Percentiles rank a stretch among this genome's conserved stretches.
phyloP scores from a whole-genome alignment of 2,797 vertebrate species.

The Channallabes apus region DNA sequence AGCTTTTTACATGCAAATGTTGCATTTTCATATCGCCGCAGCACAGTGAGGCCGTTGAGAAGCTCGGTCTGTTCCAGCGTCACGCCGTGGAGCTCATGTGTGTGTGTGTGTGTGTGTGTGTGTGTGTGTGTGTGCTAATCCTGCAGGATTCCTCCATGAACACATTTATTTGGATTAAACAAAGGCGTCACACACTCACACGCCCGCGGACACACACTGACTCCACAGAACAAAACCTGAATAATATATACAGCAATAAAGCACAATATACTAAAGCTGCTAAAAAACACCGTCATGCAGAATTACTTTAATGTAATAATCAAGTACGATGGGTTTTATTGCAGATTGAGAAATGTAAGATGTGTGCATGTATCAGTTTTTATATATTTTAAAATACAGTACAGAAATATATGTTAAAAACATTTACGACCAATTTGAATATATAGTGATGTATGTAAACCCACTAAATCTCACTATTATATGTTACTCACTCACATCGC shows the following conservation, averaged over 20 bases:
- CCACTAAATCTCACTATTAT: no score
- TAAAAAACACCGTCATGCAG: not conserved
- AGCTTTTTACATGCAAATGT: not conserved
- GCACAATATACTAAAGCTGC: not conserved
- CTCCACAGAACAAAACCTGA: not conserved
- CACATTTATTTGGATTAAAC: slow-evolving; percentile 3
- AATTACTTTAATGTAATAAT: not conserved
- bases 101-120: no score
- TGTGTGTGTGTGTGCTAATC: no score
- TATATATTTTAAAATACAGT: no score
- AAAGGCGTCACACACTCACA: not conserved
- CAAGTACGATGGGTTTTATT: not conserved
- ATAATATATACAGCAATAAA: no score
- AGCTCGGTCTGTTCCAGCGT: slow-evolving; percentile 7
- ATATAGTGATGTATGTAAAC: no score
- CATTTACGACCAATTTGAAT: no score
- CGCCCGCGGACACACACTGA: not conserved
- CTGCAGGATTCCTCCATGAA: not conserved
- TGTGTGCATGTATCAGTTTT: no score
- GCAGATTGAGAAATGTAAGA: no score
- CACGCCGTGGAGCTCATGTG: not conserved
- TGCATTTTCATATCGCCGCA: slow-evolving; percentile 24
- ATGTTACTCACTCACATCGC: no score
- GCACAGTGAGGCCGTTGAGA: slow-evolving; percentile 7
- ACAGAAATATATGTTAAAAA: no score